phyloP scores from a whole-genome alignment of 37 sponge, comb jelly and placozoan genomes.

The Beroe forskalii region DNA sequence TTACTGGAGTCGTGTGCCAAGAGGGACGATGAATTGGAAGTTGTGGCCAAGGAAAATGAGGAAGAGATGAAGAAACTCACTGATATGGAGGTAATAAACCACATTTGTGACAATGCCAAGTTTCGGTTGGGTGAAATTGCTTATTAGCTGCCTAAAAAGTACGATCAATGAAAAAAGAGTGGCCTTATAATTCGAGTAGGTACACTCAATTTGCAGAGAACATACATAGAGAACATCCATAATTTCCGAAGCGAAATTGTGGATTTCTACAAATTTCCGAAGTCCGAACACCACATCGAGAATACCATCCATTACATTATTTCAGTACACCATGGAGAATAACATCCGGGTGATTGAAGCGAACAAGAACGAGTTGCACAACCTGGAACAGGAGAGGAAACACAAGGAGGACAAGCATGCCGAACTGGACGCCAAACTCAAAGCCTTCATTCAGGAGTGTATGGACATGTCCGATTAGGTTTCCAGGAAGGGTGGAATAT shows the following conservation, averaged over 20 bases:
- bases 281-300: too few species aligned
- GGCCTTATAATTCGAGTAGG: too few species aligned
- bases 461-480: conserved; percentile 49
- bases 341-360: conserved; percentile 37
- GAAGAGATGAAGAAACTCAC: background rate
- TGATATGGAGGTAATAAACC: conserved; percentile 13
- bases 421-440: conserved; percentile 16
- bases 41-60: background rate
- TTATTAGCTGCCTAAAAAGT: too few species aligned
- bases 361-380: conserved; percentile 62
- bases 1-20: background rate
- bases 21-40: conserved; percentile 51
- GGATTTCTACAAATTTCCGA: too few species aligned
- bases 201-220: too few species aligned
- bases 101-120: too few species aligned
- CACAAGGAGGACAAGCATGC: conserved; percentile 47
- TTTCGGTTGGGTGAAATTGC: too few species aligned
- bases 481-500: too few species aligned
- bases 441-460: conserved; percentile 39
- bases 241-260: too few species aligned
- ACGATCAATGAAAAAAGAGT: too few species aligned
- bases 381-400: conserved; percentile 56
- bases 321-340: conserved; percentile 39
- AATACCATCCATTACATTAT: background rate
- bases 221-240: too few species aligned